Evolutionary conservation across 1,140 invertebrate genomes (phyloP).

Genomic region (Euura saliciscinereae): DNA sequence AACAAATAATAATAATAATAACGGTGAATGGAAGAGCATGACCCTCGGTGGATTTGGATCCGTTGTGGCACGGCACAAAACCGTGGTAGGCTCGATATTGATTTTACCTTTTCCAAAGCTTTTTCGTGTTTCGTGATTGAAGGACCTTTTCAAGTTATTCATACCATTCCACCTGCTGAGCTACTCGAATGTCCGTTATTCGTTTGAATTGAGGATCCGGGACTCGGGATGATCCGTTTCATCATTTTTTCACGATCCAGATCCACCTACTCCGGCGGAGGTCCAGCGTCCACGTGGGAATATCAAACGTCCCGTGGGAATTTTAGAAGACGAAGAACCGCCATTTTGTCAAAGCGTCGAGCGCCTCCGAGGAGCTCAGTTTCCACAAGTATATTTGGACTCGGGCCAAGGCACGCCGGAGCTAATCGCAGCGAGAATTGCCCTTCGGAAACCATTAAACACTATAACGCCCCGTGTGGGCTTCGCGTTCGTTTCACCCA

Average conservation of each 20-base stretch:
- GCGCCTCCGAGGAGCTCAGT: background rate
- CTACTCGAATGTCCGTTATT: background rate
- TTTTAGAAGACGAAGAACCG: background rate
- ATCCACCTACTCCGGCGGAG: too few species aligned
- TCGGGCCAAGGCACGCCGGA: conserved; percentile 41
- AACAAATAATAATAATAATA: too few species aligned
- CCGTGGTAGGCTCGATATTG: background rate
- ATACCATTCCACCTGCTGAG: background rate
- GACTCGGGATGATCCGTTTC: background rate
- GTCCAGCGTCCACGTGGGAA: too few species aligned
- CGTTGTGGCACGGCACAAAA: background rate
- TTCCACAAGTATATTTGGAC: conserved; percentile 40
- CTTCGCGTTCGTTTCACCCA: background rate
- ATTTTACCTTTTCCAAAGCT: background rate
- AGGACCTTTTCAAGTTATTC: background rate
- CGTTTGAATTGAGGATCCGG: background rate
- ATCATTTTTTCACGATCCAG: background rate
- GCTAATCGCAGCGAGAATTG: conserved; percentile 54
- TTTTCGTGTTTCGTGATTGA: background rate
- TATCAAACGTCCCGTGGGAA: background rate
- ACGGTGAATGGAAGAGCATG: too few species aligned
- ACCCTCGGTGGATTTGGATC: background rate
- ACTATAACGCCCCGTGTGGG: conserved; percentile 3
- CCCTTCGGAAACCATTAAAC: conserved; percentile 52
- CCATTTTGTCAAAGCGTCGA: background rate